Percentiles rank a stretch among this genome's conserved stretches.
Conservation (phyloP, 2,888 invertebrate genomes). For the Amorpha juglandis region DNA sequence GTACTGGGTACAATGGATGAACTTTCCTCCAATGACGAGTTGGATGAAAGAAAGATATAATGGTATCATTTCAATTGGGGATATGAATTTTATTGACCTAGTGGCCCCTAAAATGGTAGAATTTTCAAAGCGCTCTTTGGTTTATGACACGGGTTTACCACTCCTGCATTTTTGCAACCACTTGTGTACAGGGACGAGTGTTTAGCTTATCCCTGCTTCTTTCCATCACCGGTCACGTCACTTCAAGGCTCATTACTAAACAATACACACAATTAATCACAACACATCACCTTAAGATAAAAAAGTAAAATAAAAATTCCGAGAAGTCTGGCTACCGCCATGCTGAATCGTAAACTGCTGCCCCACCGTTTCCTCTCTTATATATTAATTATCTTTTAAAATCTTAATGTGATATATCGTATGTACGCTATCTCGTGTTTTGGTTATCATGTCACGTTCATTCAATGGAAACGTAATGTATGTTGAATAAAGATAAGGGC, state of each 20-base stretch:
- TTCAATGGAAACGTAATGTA: constrained; percentile 38
- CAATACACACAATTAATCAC: constrained; percentile 6
- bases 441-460: constrained; percentile 50
- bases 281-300: constrained; percentile 46
- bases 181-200: not conserved
- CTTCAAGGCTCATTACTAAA: too few relatives aligned
- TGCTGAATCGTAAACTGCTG: constrained; percentile 54
- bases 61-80: too few relatives aligned
- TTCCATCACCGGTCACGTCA: not conserved
- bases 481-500: constrained; percentile 43
- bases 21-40: too few relatives aligned
- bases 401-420: constrained; percentile 50
- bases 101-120: too few relatives aligned
- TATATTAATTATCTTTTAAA: constrained; percentile 57
- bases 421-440: constrained; percentile 48
- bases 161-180: too few relatives aligned
- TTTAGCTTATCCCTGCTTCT: not conserved
- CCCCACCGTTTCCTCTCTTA: constrained; percentile 47
- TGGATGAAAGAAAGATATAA: too few relatives aligned
- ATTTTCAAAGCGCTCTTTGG: too few relatives aligned
- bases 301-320: constrained; percentile 52
- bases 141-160: too few relatives aligned
- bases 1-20: too few relatives aligned
- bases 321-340: constrained; percentile 56
- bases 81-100: too few relatives aligned